Base-by-base conservation (phyloP, 1,140 invertebrate genomes). In the Bactericera cockerelli region DNA sequence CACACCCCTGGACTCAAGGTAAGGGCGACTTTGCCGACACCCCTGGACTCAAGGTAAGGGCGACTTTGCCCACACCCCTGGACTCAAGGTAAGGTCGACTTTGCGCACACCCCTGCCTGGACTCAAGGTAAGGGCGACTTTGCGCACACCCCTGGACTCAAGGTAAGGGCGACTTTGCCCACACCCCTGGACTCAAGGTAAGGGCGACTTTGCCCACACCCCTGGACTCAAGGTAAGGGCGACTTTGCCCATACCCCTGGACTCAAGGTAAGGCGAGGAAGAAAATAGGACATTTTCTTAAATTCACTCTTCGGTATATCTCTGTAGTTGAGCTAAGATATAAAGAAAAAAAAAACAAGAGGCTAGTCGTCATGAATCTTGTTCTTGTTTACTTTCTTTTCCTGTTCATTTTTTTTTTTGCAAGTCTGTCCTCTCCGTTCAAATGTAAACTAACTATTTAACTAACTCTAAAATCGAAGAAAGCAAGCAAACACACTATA, bases 201-300 rank as follows among this genome's bases (percentile, higher is more conserved):
- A n/a, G n/a, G n/a, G n/a, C n/a, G n/a, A 91, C 74, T 99, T 98
- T 74, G 85, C 93, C 1, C 97, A 99, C 68, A 86, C 87, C 0
- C 89, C 96, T 1, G 97, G 97, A n/a, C 72, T 98, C 1, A 94
- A 93, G 79, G 90, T 91, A 68, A 58, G 16, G 57, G 16, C 11
- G 25, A 56, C 57, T 56, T 58, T 11, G 13, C n/a, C 8, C 38
- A 58, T 11, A 16, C 19, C 16, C 33, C 33, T 11, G 33, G 33
- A 11, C 10, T 36, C 10, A 36, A 36, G 33, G 33, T 36, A 57
- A 22, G 56, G 16, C 11, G 25, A n/a, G n/a, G n/a, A n/a, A n/a
- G n/a, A n/a, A 56, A 31, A 13, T 58, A 6, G 13, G 6, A 13
- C 38, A 58, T 11, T 8, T n/a, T 36, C 33, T 16, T 11, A 16